Conservation (phyloP, 2,888 invertebrate genomes). For the Xestia sexstrigata region DNA sequence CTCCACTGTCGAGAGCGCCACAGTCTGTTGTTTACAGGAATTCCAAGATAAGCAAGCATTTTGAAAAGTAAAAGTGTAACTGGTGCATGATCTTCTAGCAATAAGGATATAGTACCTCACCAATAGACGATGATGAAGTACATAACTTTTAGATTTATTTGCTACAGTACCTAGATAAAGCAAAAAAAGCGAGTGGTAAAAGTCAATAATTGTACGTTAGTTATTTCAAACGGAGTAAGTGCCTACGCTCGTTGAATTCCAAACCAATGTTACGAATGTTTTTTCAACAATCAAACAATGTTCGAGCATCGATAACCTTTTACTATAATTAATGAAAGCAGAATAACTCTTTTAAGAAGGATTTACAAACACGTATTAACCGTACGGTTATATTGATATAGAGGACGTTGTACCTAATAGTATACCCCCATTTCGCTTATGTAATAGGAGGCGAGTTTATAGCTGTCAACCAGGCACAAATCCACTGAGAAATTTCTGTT, state of each 20-base stretch:
- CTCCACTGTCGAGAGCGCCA: too few relatives aligned
- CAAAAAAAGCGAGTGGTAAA: background rate
- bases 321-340: background rate
- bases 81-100: too few relatives aligned
- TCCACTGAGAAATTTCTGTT: background rate
- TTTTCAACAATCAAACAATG: constrained; percentile 1
- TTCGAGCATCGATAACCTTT: background rate
- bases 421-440: background rate
- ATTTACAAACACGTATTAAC: background rate
- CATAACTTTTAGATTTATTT: background rate
- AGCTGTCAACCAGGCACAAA: background rate
- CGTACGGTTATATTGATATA: background rate
- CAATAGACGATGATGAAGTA: background rate
- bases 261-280: background rate
- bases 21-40: too few relatives aligned
- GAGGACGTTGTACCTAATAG: too few relatives aligned
- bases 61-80: too few relatives aligned
- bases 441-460: background rate
- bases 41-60: too few relatives aligned
- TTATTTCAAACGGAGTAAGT: background rate
- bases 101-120: too few relatives aligned
- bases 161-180: background rate
- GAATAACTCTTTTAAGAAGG: background rate
- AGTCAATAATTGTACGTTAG: background rate
- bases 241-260: background rate